Conservation (phyloP, 1,140 invertebrate species). For the Heliconius nattereri region DNA sequence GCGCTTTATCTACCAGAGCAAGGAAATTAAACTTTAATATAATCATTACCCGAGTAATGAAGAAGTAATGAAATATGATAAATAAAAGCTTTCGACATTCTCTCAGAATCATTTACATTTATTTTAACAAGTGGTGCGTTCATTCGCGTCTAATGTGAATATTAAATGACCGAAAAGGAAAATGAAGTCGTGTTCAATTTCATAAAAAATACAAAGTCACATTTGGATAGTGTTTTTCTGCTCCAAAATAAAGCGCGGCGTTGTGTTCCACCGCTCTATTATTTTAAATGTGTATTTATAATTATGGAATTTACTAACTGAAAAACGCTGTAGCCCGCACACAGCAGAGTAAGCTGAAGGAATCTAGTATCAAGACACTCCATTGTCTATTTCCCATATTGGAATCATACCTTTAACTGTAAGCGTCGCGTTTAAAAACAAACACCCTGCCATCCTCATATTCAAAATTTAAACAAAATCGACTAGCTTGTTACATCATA, state of each 20-base stretch:
- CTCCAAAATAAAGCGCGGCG: not conserved
- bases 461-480: not conserved
- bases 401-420: no score
- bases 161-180: constrained; percentile 1
- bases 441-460: not conserved
- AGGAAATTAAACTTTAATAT: no score
- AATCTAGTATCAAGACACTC: no score
- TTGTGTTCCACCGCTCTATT: not conserved
- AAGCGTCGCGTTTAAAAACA: not conserved
- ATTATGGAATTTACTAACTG: no score
- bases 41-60: no score
- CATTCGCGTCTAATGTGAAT: not conserved
- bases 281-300: no score
- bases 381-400: no score
- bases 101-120: constrained; percentile 3
- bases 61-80: no score
- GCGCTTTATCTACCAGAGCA: no score
- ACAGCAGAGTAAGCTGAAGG: no score
- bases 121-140: not conserved
- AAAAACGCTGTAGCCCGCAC: no score
- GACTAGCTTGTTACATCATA: not conserved
- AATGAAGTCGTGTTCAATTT: not conserved
- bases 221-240: not conserved
- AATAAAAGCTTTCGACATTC: not conserved
- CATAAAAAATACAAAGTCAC: not conserved